A percentile compares a stretch with the other conserved stretches of the same genome.
phyloP scores from a whole-genome alignment of 64 coral and sea anemone genomes.

The Montipora sp. region DNA sequence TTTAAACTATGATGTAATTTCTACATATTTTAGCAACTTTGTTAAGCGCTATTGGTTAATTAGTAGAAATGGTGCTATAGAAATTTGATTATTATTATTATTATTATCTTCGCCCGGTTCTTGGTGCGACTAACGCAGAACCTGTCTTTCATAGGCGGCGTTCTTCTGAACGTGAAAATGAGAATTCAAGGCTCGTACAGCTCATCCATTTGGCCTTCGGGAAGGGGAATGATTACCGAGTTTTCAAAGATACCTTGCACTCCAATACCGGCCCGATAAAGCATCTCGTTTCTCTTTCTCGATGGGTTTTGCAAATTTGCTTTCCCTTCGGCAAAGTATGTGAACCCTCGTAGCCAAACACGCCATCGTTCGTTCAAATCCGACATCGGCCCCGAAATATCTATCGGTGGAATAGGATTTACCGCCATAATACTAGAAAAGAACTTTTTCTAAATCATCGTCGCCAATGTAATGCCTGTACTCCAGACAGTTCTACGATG shows the following conservation, averaged over 20 bases:
- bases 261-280: neutral
- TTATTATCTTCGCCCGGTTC: neutral
- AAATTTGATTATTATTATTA: no score
- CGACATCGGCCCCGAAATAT: constrained; percentile 2
- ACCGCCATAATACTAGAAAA: neutral
- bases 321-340: neutral
- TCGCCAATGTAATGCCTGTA: neutral
- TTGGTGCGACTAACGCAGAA: neutral
- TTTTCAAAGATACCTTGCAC: neutral
- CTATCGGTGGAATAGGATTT: neutral
- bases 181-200: neutral
- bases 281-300: neutral
- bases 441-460: neutral
- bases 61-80: no score
- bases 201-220: neutral
- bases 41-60: no score
- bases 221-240: neutral
- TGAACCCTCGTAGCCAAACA: constrained; percentile 5
- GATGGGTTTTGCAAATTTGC: neutral
- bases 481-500: no score
- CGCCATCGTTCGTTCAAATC: constrained; percentile 14
- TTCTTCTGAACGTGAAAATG: neutral
- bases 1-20: no score
- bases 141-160: neutral
- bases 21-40: no score